These are phyloP conservation scores for Zele albiditarsus DNA, from an alignment of 2,888 invertebrate species.

Conservation along the genomic window DNA sequence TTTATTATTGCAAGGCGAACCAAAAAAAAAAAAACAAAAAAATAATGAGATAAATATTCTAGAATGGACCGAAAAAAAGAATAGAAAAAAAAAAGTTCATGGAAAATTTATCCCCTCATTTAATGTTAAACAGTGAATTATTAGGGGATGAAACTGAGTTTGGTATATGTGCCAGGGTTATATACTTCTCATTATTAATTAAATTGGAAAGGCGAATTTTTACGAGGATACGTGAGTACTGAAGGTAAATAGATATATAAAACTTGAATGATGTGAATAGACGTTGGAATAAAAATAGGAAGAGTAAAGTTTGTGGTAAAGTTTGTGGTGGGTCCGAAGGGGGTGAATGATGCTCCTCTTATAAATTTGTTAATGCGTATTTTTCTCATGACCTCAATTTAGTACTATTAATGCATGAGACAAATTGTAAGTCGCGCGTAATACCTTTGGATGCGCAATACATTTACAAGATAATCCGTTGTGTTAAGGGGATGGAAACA, in stretches of 20 bases:
- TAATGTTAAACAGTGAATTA: neutral
- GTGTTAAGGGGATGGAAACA: neutral
- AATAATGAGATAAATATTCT: neutral
- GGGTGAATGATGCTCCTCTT: neutral
- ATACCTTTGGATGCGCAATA: neutral
- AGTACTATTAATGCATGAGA: neutral
- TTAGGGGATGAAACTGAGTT: neutral
- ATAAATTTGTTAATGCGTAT: neutral
- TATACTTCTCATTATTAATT: conserved; percentile 7
- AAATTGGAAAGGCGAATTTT: neutral
- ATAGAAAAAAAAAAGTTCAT: neutral
- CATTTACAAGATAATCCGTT: neutral
- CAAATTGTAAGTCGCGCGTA: neutral
- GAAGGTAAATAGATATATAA: neutral
- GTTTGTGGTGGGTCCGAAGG: too few species aligned
- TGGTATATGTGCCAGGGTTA: neutral
- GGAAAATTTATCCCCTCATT: conserved; percentile 1
- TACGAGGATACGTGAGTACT: neutral
- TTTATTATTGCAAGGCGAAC: neutral
- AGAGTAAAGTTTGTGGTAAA: neutral
- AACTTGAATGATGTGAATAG: neutral
- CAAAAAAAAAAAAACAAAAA: neutral
- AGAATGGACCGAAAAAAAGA: neutral
- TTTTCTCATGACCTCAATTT: neutral
- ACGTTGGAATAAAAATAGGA: neutral